These are phyloP conservation scores for Uloborus diversus DNA, from an alignment of 1,140 invertebrate species.

Conservation along the genomic window DNA sequence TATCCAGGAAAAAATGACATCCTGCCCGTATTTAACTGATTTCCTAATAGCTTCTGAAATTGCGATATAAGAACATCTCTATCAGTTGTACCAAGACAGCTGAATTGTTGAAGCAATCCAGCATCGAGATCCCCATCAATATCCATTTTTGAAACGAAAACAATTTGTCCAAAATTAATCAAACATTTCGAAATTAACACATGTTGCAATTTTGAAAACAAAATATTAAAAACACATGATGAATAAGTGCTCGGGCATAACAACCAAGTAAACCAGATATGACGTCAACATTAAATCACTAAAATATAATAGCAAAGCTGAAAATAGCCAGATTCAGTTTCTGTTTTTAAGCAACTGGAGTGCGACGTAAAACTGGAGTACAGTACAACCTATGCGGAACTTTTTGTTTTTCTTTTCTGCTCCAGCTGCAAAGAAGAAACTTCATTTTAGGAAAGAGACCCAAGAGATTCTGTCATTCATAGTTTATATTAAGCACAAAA, in stretches of 20 bases:
- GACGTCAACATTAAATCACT: slow-evolving; percentile 45
- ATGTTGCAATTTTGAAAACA: neutral
- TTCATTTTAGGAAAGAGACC: too few species aligned
- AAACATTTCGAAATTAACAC: slow-evolving; percentile 5
- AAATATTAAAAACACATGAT: slow-evolving; percentile 6
- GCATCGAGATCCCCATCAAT: slow-evolving; percentile 75
- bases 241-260: neutral
- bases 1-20: slow-evolving; percentile 93
- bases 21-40: slow-evolving; percentile 82
- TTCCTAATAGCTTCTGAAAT: slow-evolving; percentile 87
- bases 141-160: slow-evolving; percentile 61
- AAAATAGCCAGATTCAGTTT: slow-evolving; percentile 23
- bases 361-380: too few species aligned
- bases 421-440: too few species aligned
- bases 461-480: too few species aligned
- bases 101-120: slow-evolving; percentile 89
- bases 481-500: too few species aligned
- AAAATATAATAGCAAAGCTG: slow-evolving; percentile 22
- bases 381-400: too few species aligned
- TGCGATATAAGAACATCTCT: slow-evolving; percentile 92
- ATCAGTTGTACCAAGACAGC: slow-evolving; percentile 93
- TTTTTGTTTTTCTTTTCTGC: too few species aligned
- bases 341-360: too few species aligned
- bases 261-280: slow-evolving; percentile 33
- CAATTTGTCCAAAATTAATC: neutral